Evolutionary conservation across 2,113 vertebrate species (phyloP).

Genomic region (Pao palembangensis): DNA sequence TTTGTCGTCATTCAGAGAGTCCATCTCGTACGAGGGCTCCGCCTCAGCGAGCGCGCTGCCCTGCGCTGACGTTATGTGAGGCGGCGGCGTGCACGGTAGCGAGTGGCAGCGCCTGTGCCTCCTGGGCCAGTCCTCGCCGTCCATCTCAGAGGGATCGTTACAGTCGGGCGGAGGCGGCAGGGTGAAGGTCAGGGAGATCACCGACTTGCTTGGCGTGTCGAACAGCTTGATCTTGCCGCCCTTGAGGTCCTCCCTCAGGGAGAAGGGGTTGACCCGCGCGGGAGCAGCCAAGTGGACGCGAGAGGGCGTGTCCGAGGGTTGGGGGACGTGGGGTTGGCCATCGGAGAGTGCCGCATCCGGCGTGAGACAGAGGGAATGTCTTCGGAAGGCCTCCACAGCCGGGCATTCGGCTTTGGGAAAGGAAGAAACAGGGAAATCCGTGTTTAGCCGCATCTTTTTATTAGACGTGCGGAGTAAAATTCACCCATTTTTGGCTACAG

Average conservation of each 20-base stretch:
- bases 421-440: not conserved
- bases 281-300: constrained; percentile 54
- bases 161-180: constrained; percentile 75
- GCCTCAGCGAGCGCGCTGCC: constrained; percentile 32
- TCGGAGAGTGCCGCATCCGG: constrained; percentile 79
- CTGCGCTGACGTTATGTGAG: constrained; percentile 53
- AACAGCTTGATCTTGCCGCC: constrained; percentile 94
- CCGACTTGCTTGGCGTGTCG: constrained; percentile 88
- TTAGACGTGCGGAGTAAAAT: no score
- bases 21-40: not conserved
- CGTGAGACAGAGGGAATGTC: constrained; percentile 60
- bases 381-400: constrained; percentile 20
- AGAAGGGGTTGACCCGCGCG: constrained; percentile 89
- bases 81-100: constrained; percentile 83
- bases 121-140: constrained; percentile 22
- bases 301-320: constrained; percentile 60
- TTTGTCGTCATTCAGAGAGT: not conserved
- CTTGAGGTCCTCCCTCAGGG: constrained; percentile 87
- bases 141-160: constrained; percentile 26
- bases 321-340: constrained; percentile 87
- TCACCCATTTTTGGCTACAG: no score
- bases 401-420: constrained; percentile 24
- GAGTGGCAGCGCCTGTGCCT: constrained; percentile 83
- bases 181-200: constrained; percentile 84
- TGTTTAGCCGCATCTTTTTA: not conserved